These are phyloP conservation scores for Peromyscus maniculatus DNA, from an alignment of 2,113 vertebrate species.

Conservation along the genomic window DNA sequence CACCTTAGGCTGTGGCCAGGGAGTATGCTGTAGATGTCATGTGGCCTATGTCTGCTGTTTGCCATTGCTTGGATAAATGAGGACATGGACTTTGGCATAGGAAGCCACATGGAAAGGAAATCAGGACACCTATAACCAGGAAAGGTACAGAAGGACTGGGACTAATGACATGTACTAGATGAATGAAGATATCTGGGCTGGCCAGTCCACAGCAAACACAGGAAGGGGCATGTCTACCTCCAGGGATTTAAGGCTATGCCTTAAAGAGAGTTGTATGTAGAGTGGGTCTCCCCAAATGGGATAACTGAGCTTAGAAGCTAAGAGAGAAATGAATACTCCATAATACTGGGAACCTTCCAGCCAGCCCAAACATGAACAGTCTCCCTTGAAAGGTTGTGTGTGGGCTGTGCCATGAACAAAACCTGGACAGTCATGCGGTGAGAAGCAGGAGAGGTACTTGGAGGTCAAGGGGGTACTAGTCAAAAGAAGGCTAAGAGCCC, in stretches of 20 bases:
- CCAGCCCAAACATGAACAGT: background rate
- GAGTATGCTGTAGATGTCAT: accelerated
- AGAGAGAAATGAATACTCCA: background rate
- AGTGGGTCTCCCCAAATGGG: background rate
- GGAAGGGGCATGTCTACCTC: background rate
- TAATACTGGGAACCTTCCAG: background rate
- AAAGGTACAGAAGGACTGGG: background rate
- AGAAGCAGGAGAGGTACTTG: background rate
- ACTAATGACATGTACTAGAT: background rate
- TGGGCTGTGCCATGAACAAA: background rate
- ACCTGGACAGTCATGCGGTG: background rate
- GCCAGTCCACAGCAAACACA: background rate
- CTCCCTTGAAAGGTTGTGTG: background rate
- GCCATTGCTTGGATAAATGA: background rate
- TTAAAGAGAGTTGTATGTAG: background rate
- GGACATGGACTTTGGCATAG: background rate
- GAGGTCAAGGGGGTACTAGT: background rate
- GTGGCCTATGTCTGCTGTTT: background rate
- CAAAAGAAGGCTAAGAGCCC: background rate
- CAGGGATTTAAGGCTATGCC: background rate
- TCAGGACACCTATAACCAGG: background rate
- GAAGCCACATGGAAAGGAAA: background rate
- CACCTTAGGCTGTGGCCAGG: background rate
- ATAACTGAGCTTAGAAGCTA: background rate
- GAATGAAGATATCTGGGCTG: background rate